Evolutionary conservation across 2,888 invertebrate species (phyloP), one percentile per base, ranked within the genome.

Genomic region (Coenonympha arcania): DNA sequence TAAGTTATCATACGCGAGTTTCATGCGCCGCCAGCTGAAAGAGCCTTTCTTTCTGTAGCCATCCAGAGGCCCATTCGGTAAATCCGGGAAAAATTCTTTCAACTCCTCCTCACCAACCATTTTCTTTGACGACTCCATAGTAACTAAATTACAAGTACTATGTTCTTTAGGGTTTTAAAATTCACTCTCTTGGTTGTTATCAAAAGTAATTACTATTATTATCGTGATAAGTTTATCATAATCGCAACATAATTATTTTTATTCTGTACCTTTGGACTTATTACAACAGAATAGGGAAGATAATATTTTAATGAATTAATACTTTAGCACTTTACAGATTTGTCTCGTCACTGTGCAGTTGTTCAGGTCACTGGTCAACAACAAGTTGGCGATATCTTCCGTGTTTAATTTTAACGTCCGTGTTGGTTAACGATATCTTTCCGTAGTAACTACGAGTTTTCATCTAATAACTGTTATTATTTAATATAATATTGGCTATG

Each of bases 21-120:
- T 86, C 76, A 86, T 79, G 20, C 89, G 89, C 39, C 91, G 90
- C 89, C 92, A 91, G 61, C 92, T 90, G 63, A 93, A 93, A 0
- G 89, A 81, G 0, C 91, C 89, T 57, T 84, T 87, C 57, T 88
- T 87, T 43, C 93, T 84, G 64, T 91, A 92, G 4, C 62, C 67
- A 61, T 91, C 89, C 52, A 93, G 71, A 11, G 90, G 90, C 4
- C 93, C 92, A 19, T 76, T 73, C 11, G 90, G 89, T 54, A 91
- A 88, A 61, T 89, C 89, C 4, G 88, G 87, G 54, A 90, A 83
- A 45, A 86, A 79, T 4, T 73, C 61, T 54, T 76, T 75, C 46
- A 88, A 58, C 52, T 75, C 68, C 20, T 72, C 71, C 52, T 80
- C 74, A 3, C 70, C 58, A 18, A 74, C 66, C 26, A 55, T 42